phyloP scores from a whole-genome alignment of 2,888 invertebrate genomes.

The Acrobeloides nanus region DNA sequence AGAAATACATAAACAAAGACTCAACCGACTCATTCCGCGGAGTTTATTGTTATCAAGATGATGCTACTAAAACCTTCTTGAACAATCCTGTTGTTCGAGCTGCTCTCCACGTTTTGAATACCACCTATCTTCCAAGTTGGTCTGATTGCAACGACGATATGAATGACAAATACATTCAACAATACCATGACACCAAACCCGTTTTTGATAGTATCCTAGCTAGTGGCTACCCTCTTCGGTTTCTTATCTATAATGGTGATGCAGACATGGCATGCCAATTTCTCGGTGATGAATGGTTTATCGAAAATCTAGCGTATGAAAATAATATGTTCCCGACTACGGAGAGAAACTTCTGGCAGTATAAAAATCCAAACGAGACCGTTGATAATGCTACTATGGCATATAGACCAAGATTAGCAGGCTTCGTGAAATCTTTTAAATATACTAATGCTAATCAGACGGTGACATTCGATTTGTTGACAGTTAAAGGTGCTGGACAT shows the following conservation, averaged over 20 bases:
- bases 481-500: slow-evolving; percentile 64
- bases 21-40: slow-evolving; percentile 23
- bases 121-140: slow-evolving; percentile 15
- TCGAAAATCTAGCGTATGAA: slow-evolving; percentile 32
- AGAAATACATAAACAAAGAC: slow-evolving; percentile 16
- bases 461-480: slow-evolving; percentile 16
- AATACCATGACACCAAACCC: slow-evolving; percentile 38
- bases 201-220: slow-evolving; percentile 32
- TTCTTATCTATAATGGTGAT: slow-evolving; percentile 46
- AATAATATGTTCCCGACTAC: slow-evolving; percentile 20
- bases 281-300: slow-evolving; percentile 47
- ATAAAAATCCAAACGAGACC: slow-evolving; percentile 23
- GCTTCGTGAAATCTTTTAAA: slow-evolving; percentile 38
- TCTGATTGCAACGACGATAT: slow-evolving; percentile 29
- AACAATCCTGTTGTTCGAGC: slow-evolving; percentile 33
- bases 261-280: slow-evolving; percentile 45
- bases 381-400: slow-evolving; percentile 2
- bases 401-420: slow-evolving; percentile 33
- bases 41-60: slow-evolving; percentile 19
- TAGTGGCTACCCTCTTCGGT: slow-evolving; percentile 30
- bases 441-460: slow-evolving; percentile 7
- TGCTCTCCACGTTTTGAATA: slow-evolving; percentile 33
- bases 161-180: slow-evolving; percentile 38
- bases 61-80: slow-evolving; percentile 29
- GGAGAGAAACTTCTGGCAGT: slow-evolving; percentile 46